These are phyloP conservation scores for Odontesthes bonariensis DNA, from an alignment of 2,113 vertebrate genomes.

Conservation along the genomic window DNA sequence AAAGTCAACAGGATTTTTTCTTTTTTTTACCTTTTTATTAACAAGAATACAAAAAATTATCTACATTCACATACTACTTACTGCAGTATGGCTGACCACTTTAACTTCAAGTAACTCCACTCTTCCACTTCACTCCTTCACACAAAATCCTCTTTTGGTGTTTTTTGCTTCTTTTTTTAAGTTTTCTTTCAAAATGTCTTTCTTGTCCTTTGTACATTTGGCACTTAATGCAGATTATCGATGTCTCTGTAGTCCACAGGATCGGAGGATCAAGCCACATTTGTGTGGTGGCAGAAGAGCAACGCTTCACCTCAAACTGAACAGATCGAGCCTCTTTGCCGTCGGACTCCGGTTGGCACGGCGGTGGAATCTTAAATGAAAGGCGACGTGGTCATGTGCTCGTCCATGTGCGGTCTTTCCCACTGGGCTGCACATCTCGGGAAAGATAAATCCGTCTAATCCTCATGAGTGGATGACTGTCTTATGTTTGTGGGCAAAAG, in stretches of 20 bases:
- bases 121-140: slow-evolving; percentile 19
- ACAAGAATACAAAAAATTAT: slow-evolving; percentile 83
- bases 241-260: slow-evolving; percentile 49
- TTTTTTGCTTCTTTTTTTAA: slow-evolving; percentile 34
- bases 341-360: slow-evolving; percentile 32
- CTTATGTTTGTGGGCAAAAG: slow-evolving; percentile 18
- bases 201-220: slow-evolving; percentile 65
- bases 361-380: slow-evolving; percentile 50
- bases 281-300: slow-evolving; percentile 26
- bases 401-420: not conserved
- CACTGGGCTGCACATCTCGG: not conserved
- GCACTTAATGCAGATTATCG: slow-evolving; percentile 73
- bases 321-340: slow-evolving; percentile 25
- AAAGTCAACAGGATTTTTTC: no score
- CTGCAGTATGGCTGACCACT: slow-evolving; percentile 69
- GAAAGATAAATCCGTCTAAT: slow-evolving; percentile 10
- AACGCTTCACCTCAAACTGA: slow-evolving; percentile 18
- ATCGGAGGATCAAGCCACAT: slow-evolving; percentile 49
- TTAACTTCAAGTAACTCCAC: slow-evolving; percentile 73
- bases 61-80: slow-evolving; percentile 80
- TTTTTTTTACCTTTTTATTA: slow-evolving; percentile 75
- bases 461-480: slow-evolving; percentile 14
- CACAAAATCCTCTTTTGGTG: slow-evolving; percentile 66
- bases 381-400: slow-evolving; percentile 42
- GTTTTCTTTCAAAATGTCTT: slow-evolving; percentile 35